These are phyloP conservation scores for Scaptomyza pallida DNA, from an alignment of 1,140 invertebrate genomes.

Conservation along the genomic window DNA sequence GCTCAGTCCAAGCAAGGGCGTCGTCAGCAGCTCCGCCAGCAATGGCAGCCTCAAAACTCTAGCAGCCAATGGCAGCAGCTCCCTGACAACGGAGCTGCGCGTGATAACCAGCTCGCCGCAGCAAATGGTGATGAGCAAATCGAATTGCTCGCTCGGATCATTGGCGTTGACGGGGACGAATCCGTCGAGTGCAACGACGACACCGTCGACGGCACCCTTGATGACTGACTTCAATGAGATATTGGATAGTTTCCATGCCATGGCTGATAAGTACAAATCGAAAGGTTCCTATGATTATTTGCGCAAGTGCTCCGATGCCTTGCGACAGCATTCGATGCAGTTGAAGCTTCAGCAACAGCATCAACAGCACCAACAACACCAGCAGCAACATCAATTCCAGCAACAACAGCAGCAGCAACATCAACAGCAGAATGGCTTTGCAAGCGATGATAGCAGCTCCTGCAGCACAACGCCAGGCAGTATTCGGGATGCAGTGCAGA, in stretches of 20 bases:
- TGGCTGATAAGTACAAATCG: slow-evolving; percentile 83
- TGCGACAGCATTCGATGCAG: slow-evolving; percentile 78
- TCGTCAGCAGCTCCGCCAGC: slow-evolving; percentile 58
- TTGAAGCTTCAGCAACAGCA: slow-evolving; percentile 73
- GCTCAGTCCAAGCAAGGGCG: slow-evolving; percentile 76
- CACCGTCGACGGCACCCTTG: slow-evolving; percentile 75
- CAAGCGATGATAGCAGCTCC: slow-evolving; percentile 80
- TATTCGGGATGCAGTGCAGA: slow-evolving; percentile 87
- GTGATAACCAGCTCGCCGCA: slow-evolving; percentile 73
- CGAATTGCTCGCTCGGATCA: slow-evolving; percentile 67
- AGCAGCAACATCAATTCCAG: slow-evolving; percentile 41
- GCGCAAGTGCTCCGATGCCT: slow-evolving; percentile 82
- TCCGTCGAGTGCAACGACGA: slow-evolving; percentile 69
- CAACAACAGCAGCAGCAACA: slow-evolving; percentile 37
- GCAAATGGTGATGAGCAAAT: slow-evolving; percentile 69
- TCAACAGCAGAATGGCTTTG: slow-evolving; percentile 62
- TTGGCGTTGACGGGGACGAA: slow-evolving; percentile 47
- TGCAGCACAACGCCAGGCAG: slow-evolving; percentile 85
- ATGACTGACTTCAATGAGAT: slow-evolving; percentile 83
- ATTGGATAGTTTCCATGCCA: slow-evolving; percentile 81
- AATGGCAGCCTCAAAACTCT: slow-evolving; percentile 65
- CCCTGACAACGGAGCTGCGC: slow-evolving; percentile 59
- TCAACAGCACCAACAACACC: slow-evolving; percentile 50
- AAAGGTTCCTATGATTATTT: slow-evolving; percentile 83
- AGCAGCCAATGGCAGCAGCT: slow-evolving; percentile 48